Evolutionary conservation across 2,113 vertebrate species (phyloP).

Genomic region (Tympanuchus pallidicinctus): DNA sequence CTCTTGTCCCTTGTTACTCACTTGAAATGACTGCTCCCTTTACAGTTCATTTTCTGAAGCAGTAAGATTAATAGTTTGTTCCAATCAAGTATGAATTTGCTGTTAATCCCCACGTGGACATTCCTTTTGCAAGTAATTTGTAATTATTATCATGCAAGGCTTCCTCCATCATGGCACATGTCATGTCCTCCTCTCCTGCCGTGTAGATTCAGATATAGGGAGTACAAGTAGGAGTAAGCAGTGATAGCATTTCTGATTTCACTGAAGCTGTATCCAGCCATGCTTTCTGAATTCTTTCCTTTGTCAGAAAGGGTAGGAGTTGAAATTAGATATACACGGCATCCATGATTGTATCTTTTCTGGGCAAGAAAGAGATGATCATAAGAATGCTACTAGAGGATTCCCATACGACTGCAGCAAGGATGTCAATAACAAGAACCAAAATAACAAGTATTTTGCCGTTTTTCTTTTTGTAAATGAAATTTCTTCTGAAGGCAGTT

Average conservation of each 20-base stretch:
- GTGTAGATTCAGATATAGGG: background rate
- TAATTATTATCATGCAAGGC: background rate
- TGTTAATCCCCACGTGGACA: background rate
- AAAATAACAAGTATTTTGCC: background rate
- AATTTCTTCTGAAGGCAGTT: background rate
- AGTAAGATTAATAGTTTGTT: background rate
- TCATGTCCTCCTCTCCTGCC: background rate
- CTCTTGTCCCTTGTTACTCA: background rate
- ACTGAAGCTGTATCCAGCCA: background rate
- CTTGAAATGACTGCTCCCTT: background rate
- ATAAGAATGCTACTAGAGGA: background rate
- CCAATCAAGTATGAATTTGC: background rate
- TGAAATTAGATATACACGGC: background rate
- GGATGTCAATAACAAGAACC: background rate
- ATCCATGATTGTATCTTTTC: background rate
- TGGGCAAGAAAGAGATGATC: background rate
- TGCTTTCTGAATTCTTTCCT: constrained; percentile 34
- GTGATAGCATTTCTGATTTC: constrained; percentile 10
- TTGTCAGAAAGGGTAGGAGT: background rate
- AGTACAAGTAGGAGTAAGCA: background rate
- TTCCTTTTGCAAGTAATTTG: background rate
- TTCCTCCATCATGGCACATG: background rate
- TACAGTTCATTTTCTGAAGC: background rate
- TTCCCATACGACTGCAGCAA: background rate
- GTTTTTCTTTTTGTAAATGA: background rate